Evolutionary conservation across 2,797 vertebrate genomes (phyloP), one percentile per base, ranked within the genome.

Genomic region (Valencia hispanica): DNA sequence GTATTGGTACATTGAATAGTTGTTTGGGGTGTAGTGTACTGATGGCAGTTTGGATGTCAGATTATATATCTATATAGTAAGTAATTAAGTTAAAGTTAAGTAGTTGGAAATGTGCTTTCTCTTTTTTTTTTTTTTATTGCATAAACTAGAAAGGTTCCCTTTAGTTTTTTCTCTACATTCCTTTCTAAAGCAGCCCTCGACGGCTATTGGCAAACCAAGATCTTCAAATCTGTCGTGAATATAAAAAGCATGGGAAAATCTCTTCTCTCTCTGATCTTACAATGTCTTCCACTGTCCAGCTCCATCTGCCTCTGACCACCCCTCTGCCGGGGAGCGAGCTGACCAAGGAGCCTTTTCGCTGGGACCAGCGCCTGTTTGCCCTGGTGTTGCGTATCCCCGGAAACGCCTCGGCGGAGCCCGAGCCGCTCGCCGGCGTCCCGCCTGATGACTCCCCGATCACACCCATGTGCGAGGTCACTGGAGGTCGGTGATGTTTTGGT

Each of bases 311-410:
- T 80, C 94, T 99, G 83, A 98, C 97, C 93, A 99, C 98, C 27
- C 97, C 98, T 14, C 94, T 99, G 75, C 97, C 97, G n/a, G 98
- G 98, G 63, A 98, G 97, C 73, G 98, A 99, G 90, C 91, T 99
- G 93, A 99, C 98, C 74, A 99, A 99, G 93, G 98, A 99, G 82
- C 98, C 98, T 8, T 99, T 99, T 92, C 96, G 98, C 47, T 99
- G 98, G 98, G 98, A 99, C 94, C 97, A 99, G 93, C 96, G 97
- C 70, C 95, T 99, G 47, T 99, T 99, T 85, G 95, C 97, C 74
- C 93, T 99, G 87, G 98, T 99, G 78, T 93, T 99, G 30, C 95
- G 97, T 36, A 96, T 99, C 88, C 93, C 97, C 2, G 98, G 98
- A 57, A 95, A 96, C n/a, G 87, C 96, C 47, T 95, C 96, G 0